These are phyloP conservation scores for Plagiodera versicolora DNA, from an alignment of 2,888 invertebrate species.

Conservation along the genomic window DNA sequence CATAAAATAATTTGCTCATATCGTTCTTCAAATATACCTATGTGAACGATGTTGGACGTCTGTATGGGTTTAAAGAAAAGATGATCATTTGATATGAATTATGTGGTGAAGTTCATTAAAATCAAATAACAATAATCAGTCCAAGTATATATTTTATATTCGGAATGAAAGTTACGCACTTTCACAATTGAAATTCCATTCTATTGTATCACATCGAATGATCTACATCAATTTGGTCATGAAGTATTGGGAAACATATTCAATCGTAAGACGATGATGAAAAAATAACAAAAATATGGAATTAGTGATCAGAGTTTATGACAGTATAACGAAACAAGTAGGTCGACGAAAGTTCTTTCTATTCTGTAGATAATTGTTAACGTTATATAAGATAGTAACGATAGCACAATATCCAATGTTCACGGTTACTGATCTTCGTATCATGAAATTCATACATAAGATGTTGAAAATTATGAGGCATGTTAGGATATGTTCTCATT, in stretches of 20 bases:
- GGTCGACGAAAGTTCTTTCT: conserved; percentile 33
- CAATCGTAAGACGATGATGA: neutral
- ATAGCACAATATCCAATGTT: conserved; percentile 4
- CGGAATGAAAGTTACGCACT: neutral
- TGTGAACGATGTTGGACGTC: no score
- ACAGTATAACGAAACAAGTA: conserved; percentile 19
- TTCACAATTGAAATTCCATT: neutral
- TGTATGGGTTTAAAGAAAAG: no score
- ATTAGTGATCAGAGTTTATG: conserved; percentile 19
- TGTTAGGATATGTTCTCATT: no score
- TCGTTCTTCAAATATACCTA: no score
- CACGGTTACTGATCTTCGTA: conserved; percentile 8
- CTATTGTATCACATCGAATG: neutral
- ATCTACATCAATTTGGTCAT: neutral
- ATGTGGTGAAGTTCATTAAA: no score
- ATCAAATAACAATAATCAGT: no score
- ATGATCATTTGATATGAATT: no score
- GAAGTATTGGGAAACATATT: neutral
- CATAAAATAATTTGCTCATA: no score
- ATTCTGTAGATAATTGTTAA: conserved; percentile 27
- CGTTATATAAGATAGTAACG: conserved; percentile 28
- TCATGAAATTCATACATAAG: neutral
- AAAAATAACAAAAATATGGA: conserved; percentile 12
- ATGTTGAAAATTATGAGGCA: no score
- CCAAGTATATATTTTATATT: neutral